Conservation (phyloP, 2,888 invertebrate species). For the Ophion slaviceki region DNA sequence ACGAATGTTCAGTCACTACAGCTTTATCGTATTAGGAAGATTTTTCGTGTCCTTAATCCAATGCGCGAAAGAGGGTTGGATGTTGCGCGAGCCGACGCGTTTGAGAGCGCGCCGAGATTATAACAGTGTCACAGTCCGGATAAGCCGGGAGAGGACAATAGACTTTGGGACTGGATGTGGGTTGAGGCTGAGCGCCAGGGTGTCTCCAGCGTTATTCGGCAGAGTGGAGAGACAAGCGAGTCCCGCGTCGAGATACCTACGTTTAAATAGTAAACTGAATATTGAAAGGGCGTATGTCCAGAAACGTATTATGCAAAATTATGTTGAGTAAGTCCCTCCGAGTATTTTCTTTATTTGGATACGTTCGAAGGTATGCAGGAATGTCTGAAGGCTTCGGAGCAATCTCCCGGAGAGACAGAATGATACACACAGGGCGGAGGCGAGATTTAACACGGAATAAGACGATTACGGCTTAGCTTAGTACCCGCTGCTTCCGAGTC, state of each 20-base stretch:
- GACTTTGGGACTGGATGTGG: conserved; percentile 40
- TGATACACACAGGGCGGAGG: conserved; percentile 62
- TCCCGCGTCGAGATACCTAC: neutral
- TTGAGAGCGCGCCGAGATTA: conserved; percentile 57
- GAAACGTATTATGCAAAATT: neutral
- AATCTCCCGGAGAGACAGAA: conserved; percentile 21
- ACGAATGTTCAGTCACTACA: too few relatives aligned
- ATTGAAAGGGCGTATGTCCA: conserved; percentile 4
- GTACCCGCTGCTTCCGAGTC: conserved; percentile 64
- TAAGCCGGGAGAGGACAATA: conserved; percentile 60
- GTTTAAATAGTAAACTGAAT: neutral
- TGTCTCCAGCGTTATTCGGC: conserved; percentile 18
- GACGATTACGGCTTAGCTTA: conserved; percentile 81
- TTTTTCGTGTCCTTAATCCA: conserved; percentile 32
- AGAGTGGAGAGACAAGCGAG: conserved; percentile 7
- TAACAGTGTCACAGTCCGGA: conserved; percentile 47
- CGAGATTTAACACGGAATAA: conserved; percentile 81
- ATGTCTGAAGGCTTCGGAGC: neutral
- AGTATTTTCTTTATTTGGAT: neutral
- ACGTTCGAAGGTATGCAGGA: conserved; percentile 8
- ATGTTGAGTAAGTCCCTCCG: neutral
- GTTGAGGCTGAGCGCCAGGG: conserved; percentile 12
- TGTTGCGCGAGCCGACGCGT: neutral
- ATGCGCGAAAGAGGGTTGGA: neutral
- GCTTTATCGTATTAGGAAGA: too few relatives aligned